A percentile compares a stretch with the other conserved stretches of the same genome.
phyloP scores from a whole-genome alignment of 30 jellyfish, hydroid and myxozoan genomes.

The Euphysa ruthae region DNA sequence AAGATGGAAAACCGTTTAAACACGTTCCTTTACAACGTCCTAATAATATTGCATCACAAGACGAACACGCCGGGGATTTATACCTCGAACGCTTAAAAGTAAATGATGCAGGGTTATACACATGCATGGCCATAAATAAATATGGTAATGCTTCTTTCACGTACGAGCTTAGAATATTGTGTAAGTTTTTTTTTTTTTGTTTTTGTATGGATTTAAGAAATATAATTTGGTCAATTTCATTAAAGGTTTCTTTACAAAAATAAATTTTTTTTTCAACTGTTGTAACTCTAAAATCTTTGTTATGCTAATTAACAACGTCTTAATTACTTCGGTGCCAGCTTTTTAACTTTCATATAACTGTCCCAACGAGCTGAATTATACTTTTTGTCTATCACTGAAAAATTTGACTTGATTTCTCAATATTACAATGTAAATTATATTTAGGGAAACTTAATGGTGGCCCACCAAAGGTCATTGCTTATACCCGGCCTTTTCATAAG shows the following conservation, averaged over 20 bases:
- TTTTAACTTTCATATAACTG: too few species aligned
- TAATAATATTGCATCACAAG: neutral
- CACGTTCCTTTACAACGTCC: slow-evolving; percentile 1
- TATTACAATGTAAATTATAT: neutral
- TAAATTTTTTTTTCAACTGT: too few species aligned
- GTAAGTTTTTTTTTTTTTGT: slow-evolving; percentile 6
- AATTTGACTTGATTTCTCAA: too few species aligned
- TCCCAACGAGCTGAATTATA: too few species aligned
- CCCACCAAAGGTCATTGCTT: slow-evolving; percentile 78
- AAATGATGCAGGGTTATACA: slow-evolving; percentile 59
- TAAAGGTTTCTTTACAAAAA: too few species aligned
- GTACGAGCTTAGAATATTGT: slow-evolving; percentile 34
- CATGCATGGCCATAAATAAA: slow-evolving; percentile 77
- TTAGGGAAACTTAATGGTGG: slow-evolving; percentile 76
- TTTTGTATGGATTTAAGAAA: too few species aligned
- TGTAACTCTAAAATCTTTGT: too few species aligned
- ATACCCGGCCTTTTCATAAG: slow-evolving; percentile 37
- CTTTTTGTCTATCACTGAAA: too few species aligned
- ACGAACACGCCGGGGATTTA: slow-evolving; percentile 17
- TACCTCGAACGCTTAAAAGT: slow-evolving; percentile 3
- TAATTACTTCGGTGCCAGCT: too few species aligned
- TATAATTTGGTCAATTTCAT: too few species aligned
- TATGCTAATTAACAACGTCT: too few species aligned
- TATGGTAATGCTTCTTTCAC: slow-evolving; percentile 86
- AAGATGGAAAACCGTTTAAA: slow-evolving; percentile 52